Base-by-base conservation (phyloP, 2,888 invertebrate genomes). In the Macrosoma leucophasiata region DNA sequence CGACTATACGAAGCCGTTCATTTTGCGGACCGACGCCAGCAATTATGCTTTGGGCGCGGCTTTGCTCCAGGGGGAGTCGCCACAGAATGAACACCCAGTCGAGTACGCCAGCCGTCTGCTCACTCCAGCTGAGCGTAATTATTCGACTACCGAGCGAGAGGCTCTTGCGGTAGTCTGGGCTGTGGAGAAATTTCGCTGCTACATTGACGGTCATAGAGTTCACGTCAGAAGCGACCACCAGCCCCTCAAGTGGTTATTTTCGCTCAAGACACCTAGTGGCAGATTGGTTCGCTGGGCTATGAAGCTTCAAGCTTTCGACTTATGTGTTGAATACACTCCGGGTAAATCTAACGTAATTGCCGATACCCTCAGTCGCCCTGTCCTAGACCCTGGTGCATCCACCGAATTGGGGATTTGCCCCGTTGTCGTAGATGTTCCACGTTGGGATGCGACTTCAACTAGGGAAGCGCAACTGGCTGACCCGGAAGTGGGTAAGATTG, bases 221-320 rank as follows among this genome's bases (percentile, higher is more conserved):
- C 46, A 46, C 2, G 44, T 82, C 0, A 45, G 55, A 11, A 72
- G 70, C 0, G 81, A 84, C 36, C 84, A 82, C 33, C 62, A 71
- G 34, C 70, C 73, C 0, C 46, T 84, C 2, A 44, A 50, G 21
- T 72, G 67, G 62, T 35, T 81, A 4, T 43, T 63, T 35, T 43
- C 50, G 1, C n/a, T 69, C 4, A 62, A 65, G 33, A 49, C 68
- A 11, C 60, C 62, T 0, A 49, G 55, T 8, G 67, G 66, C 3
- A 37, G 77, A 15, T 41, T 82, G 2, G 63, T 62, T 0, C 34
- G 75, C 11, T 82, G 77, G 79, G 61, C 63, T 0, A 32, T 77
- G 3, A 26, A 27, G 3, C 39, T 81, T 1, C 61, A 69, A 35
- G 46, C 50, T 3, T 70, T 53, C 38, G 46, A 67, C 17, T 47